phyloP scores from a whole-genome alignment of 2,797 vertebrate genomes.

The Sebastes nivosus region DNA sequence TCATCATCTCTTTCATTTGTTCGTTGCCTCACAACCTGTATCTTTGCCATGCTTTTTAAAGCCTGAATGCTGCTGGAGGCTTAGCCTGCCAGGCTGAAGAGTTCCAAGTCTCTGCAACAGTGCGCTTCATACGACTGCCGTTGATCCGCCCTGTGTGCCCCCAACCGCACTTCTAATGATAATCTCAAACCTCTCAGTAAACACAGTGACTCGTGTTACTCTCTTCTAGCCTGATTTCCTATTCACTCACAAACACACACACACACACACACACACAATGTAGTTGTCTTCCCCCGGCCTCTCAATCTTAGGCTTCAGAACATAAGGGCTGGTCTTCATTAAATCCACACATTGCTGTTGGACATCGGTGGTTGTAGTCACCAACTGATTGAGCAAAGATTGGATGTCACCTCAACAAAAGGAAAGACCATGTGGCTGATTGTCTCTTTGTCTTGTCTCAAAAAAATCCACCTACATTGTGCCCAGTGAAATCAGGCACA shows the following conservation, averaged over 20 bases:
- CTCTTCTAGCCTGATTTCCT: constrained; percentile 17
- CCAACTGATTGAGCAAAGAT: not conserved
- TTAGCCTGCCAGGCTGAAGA: constrained; percentile 24
- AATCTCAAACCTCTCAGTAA: constrained; percentile 34
- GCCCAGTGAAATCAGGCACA: not conserved
- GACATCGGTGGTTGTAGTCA: not conserved
- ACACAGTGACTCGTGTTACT: constrained; percentile 23
- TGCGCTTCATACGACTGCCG: constrained; percentile 5
- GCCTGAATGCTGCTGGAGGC: constrained; percentile 28
- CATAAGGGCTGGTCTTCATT: not conserved
- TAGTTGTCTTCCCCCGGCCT: not conserved
- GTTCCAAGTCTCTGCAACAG: constrained; percentile 23
- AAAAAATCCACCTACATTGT: not conserved
- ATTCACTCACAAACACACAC: constrained; percentile 15
- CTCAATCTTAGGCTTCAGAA: not conserved
- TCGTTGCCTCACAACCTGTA: not conserved
- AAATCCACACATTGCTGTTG: not conserved
- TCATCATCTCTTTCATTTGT: constrained; percentile 14
- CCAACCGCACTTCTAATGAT: constrained; percentile 34
- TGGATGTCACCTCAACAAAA: not conserved
- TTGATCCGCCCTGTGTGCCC: constrained; percentile 35
- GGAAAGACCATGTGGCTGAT: not conserved
- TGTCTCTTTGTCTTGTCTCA: not conserved
- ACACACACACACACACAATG: not conserved
- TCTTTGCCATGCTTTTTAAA: constrained; percentile 11